Evolutionary conservation across 2,888 invertebrate species (phyloP).

Genomic region (Miltochrista miniata): DNA sequence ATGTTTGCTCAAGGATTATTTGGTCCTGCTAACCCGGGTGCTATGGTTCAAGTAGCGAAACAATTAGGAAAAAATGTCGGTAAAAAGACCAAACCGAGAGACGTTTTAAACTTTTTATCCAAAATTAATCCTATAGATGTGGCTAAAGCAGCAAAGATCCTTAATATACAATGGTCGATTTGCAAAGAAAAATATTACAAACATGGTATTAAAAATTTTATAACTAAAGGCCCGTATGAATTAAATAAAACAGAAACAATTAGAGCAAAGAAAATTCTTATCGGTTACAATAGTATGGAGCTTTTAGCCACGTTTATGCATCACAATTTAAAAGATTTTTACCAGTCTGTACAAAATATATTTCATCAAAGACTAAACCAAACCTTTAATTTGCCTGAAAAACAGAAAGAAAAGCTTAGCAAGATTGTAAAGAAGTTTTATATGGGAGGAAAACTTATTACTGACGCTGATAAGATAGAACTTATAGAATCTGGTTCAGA

Average conservation of each 20-base stretch:
- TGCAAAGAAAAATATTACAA: conserved; percentile 48
- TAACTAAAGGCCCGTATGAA: conserved; percentile 39
- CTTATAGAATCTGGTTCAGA: conserved; percentile 47
- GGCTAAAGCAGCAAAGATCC: conserved; percentile 35
- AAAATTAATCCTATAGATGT: conserved; percentile 41
- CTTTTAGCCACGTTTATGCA: not conserved
- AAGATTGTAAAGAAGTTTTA: conserved; percentile 37
- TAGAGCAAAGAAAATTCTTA: conserved; percentile 38
- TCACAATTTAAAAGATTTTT: conserved; percentile 30
- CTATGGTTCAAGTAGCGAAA: conserved; percentile 47
- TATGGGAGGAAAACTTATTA: conserved; percentile 36
- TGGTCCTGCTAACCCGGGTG: conserved; percentile 38
- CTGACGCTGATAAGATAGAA: conserved; percentile 35
- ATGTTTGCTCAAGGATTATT: conserved; percentile 42
- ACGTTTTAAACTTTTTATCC: conserved; percentile 47
- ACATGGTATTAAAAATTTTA: conserved; percentile 33
- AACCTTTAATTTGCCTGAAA: conserved; percentile 14
- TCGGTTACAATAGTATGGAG: conserved; percentile 56
- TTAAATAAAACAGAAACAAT: conserved; percentile 31
- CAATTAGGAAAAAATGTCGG: conserved; percentile 39
- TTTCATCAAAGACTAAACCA: conserved; percentile 16
- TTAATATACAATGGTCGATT: conserved; percentile 36
- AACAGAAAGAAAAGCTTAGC: conserved; percentile 24
- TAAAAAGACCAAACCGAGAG: conserved; percentile 15
- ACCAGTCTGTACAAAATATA: conserved; percentile 14